Percentiles rank a stretch among this genome's conserved stretches.
phyloP scores from a whole-genome alignment of 92 coral and sea anemone genomes.

The Phenganax stokvisi region DNA sequence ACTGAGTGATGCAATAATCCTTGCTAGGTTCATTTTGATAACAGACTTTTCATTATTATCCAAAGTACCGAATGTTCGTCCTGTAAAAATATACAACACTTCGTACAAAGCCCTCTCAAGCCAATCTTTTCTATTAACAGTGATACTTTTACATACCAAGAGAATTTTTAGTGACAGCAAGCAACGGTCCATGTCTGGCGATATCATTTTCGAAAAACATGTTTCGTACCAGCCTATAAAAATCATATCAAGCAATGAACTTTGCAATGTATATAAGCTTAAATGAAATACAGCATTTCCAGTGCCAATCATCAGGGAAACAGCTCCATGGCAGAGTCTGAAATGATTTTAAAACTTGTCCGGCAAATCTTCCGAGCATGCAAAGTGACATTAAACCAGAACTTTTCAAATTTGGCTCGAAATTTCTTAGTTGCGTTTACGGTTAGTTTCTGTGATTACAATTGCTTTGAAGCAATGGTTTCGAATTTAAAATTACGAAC shows the following conservation, averaged over 20 bases:
- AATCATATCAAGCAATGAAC: neutral
- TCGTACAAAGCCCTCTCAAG: neutral
- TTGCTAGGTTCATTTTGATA: slow-evolving; percentile 54
- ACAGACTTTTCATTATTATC: slow-evolving; percentile 1
- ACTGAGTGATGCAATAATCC: slow-evolving; percentile 56
- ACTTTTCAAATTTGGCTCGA: too few relatives aligned
- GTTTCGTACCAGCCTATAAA: slow-evolving; percentile 29
- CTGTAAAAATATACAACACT: neutral
- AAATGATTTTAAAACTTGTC: too few relatives aligned
- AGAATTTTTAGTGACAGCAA: slow-evolving; percentile 16
- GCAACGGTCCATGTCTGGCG: slow-evolving; percentile 18
- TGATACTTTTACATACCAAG: slow-evolving; percentile 8
- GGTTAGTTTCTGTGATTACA: too few relatives aligned
- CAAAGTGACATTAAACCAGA: too few relatives aligned
- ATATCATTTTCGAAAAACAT: slow-evolving; percentile 27
- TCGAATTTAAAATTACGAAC: too few relatives aligned
- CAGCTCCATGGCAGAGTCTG: neutral
- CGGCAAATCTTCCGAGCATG: too few relatives aligned
- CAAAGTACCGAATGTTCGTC: slow-evolving; percentile 8
- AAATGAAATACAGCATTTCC: neutral
- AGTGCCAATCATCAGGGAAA: neutral
- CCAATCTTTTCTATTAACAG: neutral
- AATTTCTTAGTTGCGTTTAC: too few relatives aligned
- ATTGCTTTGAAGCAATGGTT: too few relatives aligned
- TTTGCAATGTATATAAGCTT: neutral